Evolutionary conservation across 2,888 invertebrate species (phyloP).

Genomic region (Hololepta plana): DNA sequence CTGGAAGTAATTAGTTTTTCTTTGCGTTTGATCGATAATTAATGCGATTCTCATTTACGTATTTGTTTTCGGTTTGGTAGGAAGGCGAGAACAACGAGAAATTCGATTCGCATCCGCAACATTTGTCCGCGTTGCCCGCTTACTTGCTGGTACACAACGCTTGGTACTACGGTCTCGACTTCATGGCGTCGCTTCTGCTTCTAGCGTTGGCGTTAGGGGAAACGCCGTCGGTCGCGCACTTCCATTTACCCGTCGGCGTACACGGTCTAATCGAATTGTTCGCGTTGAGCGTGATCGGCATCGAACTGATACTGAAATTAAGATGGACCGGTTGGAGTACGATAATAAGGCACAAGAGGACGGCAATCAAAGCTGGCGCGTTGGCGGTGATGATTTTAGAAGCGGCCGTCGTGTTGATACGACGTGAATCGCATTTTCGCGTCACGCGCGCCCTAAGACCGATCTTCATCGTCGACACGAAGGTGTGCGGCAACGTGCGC

Average conservation of each 20-base stretch:
- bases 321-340: slow-evolving; percentile 74
- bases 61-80: slow-evolving; percentile 34
- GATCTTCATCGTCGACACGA: slow-evolving; percentile 75
- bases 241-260: slow-evolving; percentile 54
- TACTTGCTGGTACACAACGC: slow-evolving; percentile 75
- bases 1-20: slow-evolving; percentile 39
- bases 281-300: slow-evolving; percentile 54
- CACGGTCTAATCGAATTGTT: slow-evolving; percentile 68
- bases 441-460: slow-evolving; percentile 74
- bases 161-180: slow-evolving; percentile 71
- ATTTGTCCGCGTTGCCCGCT: slow-evolving; percentile 66
- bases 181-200: slow-evolving; percentile 55
- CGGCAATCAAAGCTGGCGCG: slow-evolving; percentile 66
- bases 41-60: no score
- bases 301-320: slow-evolving; percentile 61
- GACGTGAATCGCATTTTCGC: slow-evolving; percentile 71
- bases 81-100: slow-evolving; percentile 85
- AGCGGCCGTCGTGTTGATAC: slow-evolving; percentile 57
- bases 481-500: slow-evolving; percentile 63
- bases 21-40: slow-evolving; percentile 1
- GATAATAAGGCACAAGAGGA: slow-evolving; percentile 69
- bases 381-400: slow-evolving; percentile 67
- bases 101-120: slow-evolving; percentile 72
- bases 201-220: slow-evolving; percentile 63
- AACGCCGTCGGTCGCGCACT: slow-evolving; percentile 57